Evolutionary conservation across 1,140 invertebrate species (phyloP), one percentile per base, ranked within the genome.

Genomic region (Musca domestica): DNA sequence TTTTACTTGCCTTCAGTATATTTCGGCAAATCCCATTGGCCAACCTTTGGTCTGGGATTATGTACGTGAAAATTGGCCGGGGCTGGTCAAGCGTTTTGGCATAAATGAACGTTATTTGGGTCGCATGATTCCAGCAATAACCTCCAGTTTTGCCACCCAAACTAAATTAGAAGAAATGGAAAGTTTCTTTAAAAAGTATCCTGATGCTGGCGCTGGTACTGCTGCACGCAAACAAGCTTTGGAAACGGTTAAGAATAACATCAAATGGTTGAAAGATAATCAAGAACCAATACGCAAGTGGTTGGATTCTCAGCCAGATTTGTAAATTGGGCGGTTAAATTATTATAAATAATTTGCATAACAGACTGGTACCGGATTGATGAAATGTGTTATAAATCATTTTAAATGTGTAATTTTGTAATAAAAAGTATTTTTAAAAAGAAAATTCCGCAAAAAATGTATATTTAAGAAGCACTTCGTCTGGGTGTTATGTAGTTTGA

Each of bases 191-290:
- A 77, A 76, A 3, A 86, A 89, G 72, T 89, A 95, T 79, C 93
- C 94, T 0, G 89, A 96, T 19, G 92, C 92, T 4, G 95, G 94
- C 2, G 93, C 94, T 12, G 94, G 94, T 0, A 88, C 85, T 22
- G 77, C 86, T n/a, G 88, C 88, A 0, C 84, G 94, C 49, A 80
- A 85, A 23, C 86, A 88, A 72, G 92, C 94, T 0, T 72, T 95
- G 2, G 93, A 94, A 80, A 89, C 83, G 10, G 90, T 95, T 0
- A 81, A 86, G 22, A 89, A 89, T 72, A 96, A 96, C 76, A 95
- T 96, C 5, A 87, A 88, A 61, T 96, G 94, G 94, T 70, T 88
- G 3, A 64, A 80, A 3, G 83, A 76, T 3, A 86, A 90, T 71
- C 80, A 82, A 46, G 69, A 69, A 0, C 77, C 78, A 48, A 82